phyloP scores from a whole-genome alignment of 2,797 vertebrate genomes.

The Lagodon rhomboides region DNA sequence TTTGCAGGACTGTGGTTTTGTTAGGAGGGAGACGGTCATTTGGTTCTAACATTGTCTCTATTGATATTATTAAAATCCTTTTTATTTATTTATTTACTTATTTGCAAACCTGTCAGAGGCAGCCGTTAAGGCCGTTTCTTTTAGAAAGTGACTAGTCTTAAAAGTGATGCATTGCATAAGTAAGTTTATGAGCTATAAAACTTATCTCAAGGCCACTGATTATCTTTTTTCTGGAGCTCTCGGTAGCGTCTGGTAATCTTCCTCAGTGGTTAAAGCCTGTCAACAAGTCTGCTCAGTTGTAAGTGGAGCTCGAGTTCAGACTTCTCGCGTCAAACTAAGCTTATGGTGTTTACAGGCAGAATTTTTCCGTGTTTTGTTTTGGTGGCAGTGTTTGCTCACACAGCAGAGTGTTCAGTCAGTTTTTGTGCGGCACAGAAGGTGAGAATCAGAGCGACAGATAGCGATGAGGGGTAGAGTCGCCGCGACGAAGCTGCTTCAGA shows the following conservation, averaged over 20 bases:
- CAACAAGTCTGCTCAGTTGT: neutral
- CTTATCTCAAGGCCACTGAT: neutral
- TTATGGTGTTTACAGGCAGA: slow-evolving; percentile 10
- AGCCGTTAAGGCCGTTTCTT: neutral
- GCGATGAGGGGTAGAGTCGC: slow-evolving; percentile 40
- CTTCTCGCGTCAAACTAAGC: neutral
- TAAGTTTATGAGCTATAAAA: neutral
- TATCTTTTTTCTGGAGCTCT: neutral
- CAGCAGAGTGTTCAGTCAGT: slow-evolving; percentile 41
- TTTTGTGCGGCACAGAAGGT: slow-evolving; percentile 33
- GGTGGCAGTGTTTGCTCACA: slow-evolving; percentile 30
- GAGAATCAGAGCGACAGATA: slow-evolving; percentile 49
- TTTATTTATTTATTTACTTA: neutral
- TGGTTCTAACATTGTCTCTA: neutral
- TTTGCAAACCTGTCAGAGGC: neutral
- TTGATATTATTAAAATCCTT: neutral
- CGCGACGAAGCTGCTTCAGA: slow-evolving; percentile 25
- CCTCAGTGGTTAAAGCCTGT: neutral
- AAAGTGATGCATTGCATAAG: neutral
- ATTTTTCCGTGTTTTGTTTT: slow-evolving; percentile 5
- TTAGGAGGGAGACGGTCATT: neutral
- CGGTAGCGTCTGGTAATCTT: neutral
- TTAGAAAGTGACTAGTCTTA: neutral
- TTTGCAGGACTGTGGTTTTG: neutral
- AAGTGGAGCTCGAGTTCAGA: neutral